Evolutionary conservation across 2,797 vertebrate genomes (phyloP).

Genomic region (Poeciliopsis presidionis): DNA sequence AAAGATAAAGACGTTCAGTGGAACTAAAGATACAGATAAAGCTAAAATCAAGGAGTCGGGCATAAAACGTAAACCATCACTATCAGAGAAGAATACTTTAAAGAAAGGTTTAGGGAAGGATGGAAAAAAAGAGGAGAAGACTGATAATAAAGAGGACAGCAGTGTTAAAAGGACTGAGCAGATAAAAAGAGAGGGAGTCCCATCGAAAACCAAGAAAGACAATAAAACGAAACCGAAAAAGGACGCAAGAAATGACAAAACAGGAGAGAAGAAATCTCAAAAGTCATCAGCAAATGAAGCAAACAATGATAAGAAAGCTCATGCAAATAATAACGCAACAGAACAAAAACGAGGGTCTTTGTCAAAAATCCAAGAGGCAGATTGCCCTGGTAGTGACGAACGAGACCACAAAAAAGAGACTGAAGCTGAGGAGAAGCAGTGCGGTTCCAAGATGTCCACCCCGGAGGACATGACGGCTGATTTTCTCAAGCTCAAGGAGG

Average conservation of each 20-base stretch:
- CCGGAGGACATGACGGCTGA: slow-evolving; percentile 82
- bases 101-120: slow-evolving; percentile 74
- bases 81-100: slow-evolving; percentile 56
- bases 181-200: slow-evolving; percentile 65
- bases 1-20: slow-evolving; percentile 71
- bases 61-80: slow-evolving; percentile 55
- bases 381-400: slow-evolving; percentile 46
- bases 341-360: slow-evolving; percentile 58
- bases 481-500: slow-evolving; percentile 68
- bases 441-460: slow-evolving; percentile 79
- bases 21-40: slow-evolving; percentile 62
- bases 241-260: slow-evolving; percentile 82
- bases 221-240: slow-evolving; percentile 75
- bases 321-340: slow-evolving; percentile 59
- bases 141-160: slow-evolving; percentile 67
- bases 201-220: slow-evolving; percentile 78
- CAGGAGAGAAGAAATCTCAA: slow-evolving; percentile 61
- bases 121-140: slow-evolving; percentile 79
- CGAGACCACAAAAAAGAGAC: slow-evolving; percentile 55
- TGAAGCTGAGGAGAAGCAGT: slow-evolving; percentile 31
- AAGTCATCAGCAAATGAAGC: slow-evolving; percentile 64
- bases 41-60: slow-evolving; percentile 59
- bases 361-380: slow-evolving; percentile 48
- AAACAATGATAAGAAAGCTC: slow-evolving; percentile 62
- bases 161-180: slow-evolving; percentile 55